phyloP scores from a whole-genome alignment of 37 sponge, comb jelly and placozoan genomes.

The Ephydatia muelleri region DNA sequence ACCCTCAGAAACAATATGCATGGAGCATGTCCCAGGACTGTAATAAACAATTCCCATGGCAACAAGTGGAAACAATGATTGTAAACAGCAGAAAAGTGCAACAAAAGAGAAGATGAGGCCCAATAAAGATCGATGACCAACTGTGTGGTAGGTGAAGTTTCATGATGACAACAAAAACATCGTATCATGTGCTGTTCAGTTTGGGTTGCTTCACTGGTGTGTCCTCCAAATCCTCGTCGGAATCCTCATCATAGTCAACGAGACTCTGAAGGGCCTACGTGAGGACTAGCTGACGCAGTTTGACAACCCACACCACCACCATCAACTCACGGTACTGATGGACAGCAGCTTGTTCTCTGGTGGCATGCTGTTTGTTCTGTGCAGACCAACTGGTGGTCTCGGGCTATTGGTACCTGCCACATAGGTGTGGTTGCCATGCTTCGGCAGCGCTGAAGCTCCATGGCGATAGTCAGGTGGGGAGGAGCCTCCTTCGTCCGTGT shows the following conservation, averaged over 20 bases:
- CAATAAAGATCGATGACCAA: not conserved
- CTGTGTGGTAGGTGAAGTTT: not conserved
- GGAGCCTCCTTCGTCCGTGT: conserved; percentile 81
- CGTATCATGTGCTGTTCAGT: conserved; percentile 39
- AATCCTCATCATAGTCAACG: conserved; percentile 83
- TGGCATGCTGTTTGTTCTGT: conserved; percentile 2
- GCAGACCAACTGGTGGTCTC: conserved; percentile 16
- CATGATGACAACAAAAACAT: not conserved
- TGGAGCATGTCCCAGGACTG: not conserved
- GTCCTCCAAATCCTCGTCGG: conserved; percentile 58
- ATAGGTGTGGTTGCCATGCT: conserved; percentile 6
- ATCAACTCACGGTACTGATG: conserved; percentile 27
- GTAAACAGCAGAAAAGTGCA: not conserved
- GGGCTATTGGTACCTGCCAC: conserved; percentile 31
- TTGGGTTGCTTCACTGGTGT: conserved; percentile 58
- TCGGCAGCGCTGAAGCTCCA: not conserved
- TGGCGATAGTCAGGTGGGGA: not conserved
- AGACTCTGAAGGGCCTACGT: conserved; percentile 57
- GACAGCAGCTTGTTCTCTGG: not conserved
- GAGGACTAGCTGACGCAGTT: not conserved
- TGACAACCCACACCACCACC: not conserved
- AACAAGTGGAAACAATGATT: not conserved
- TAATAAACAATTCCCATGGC: not conserved
- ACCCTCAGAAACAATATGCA: no score
- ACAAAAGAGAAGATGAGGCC: not conserved